These are phyloP conservation scores for Oncopodura yosiiana DNA, from an alignment of 1,140 invertebrate genomes.

Conservation along the genomic window DNA sequence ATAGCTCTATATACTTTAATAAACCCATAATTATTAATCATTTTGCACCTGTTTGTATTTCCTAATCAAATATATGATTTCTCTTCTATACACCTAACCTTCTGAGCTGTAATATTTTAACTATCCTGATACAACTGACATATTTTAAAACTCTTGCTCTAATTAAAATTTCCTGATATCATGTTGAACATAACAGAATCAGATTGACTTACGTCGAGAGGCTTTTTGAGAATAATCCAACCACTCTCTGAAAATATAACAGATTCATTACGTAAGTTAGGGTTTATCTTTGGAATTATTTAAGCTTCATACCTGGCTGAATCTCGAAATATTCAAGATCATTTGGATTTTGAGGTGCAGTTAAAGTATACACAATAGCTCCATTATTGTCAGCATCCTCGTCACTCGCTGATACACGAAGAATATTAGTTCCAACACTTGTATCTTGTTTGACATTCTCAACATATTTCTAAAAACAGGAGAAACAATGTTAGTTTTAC, in stretches of 20 bases:
- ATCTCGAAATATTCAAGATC: constrained; percentile 91
- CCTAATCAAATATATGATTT: no score
- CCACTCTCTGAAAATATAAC: constrained; percentile 72
- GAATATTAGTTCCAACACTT: constrained; percentile 85
- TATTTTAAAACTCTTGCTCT: no score
- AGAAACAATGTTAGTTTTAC: constrained; percentile 4
- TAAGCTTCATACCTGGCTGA: constrained; percentile 45
- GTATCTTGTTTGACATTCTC: constrained; percentile 95
- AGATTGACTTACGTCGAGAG: constrained; percentile 75
- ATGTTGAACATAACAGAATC: no score
- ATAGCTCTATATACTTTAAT: no score
- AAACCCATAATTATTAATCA: no score
- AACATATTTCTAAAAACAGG: constrained; percentile 71
- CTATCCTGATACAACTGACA: no score
- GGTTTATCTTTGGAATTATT: neutral
- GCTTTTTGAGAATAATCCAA: constrained; percentile 88
- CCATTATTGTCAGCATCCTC: constrained; percentile 94
- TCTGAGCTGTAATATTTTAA: no score
- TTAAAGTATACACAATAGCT: constrained; percentile 82
- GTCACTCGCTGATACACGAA: constrained; percentile 85
- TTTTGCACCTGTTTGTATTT: no score
- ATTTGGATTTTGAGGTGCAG: constrained; percentile 68
- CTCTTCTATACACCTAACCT: no score
- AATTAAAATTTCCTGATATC: no score
- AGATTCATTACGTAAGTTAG: constrained; percentile 1